These are phyloP conservation scores for Leptinotarsa defecta DNA, from an alignment of 1,140 invertebrate genomes.

Conservation along the genomic window DNA sequence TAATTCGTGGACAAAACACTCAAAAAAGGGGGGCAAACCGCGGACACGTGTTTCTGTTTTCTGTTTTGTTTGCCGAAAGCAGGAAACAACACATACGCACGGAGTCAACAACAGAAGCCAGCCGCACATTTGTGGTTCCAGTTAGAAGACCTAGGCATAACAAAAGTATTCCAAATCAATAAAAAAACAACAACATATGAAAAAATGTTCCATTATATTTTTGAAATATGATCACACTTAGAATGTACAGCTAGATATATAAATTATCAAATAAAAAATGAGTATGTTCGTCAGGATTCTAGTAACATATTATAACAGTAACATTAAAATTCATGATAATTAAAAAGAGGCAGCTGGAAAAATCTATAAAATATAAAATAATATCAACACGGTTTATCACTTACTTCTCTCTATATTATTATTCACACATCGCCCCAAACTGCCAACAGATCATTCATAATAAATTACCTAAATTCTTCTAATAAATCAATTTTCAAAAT, in stretches of 20 bases:
- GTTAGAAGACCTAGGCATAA: too few species aligned
- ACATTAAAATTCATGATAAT: conserved; percentile 26
- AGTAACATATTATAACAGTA: conserved; percentile 29
- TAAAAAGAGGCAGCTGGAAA: conserved; percentile 20
- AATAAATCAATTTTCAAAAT: conserved; percentile 39
- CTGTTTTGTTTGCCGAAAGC: too few species aligned
- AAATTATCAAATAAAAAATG: conserved; percentile 29
- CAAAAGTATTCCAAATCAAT: too few species aligned
- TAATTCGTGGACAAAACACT: too few species aligned
- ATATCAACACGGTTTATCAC: conserved; percentile 30
- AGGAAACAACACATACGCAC: too few species aligned
- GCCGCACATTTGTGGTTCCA: too few species aligned
- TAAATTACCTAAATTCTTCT: conserved; percentile 20
- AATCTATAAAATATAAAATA: conserved; percentile 31
- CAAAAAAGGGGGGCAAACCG: too few species aligned
- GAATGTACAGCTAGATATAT: conserved; percentile 13
- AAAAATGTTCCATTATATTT: conserved; percentile 26
- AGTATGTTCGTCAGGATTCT: conserved; percentile 18
- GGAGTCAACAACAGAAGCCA: too few species aligned
- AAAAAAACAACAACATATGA: not conserved
- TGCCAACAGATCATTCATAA: conserved; percentile 11
- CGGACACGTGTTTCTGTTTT: too few species aligned
- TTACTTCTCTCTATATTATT: conserved; percentile 18
- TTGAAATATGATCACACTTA: conserved; percentile 26
- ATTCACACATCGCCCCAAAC: conserved; percentile 21